Percentiles rank a stretch among this genome's conserved stretches.
These are phyloP conservation scores for Daboia siamensis DNA, from an alignment of 2,113 vertebrate species.

Conservation along the genomic window DNA sequence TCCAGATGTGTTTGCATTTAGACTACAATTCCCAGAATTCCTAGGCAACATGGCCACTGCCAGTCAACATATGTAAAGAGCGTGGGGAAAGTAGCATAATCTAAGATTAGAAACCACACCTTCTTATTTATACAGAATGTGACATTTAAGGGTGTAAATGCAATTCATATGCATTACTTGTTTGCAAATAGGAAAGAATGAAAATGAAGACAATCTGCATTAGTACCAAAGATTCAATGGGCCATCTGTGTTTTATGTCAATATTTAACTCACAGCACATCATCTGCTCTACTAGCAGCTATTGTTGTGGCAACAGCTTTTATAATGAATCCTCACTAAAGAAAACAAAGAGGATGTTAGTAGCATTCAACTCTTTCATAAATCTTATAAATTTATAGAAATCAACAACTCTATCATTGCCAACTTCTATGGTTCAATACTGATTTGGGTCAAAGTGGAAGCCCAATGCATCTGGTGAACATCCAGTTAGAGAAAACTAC, in stretches of 20 bases:
- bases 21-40: background rate
- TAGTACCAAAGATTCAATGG: slow-evolving; percentile 29
- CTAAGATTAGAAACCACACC: background rate
- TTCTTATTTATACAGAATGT: background rate
- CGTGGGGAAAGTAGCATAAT: background rate
- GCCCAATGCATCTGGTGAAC: background rate
- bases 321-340: slow-evolving; percentile 38
- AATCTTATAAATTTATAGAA: background rate
- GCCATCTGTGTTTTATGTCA: slow-evolving; percentile 36
- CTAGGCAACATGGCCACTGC: background rate
- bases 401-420: background rate
- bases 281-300: slow-evolving; percentile 50
- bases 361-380: slow-evolving; percentile 2
- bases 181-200: slow-evolving; percentile 33
- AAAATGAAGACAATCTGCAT: slow-evolving; percentile 36
- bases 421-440: background rate
- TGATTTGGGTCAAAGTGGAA: background rate
- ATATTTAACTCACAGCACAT: slow-evolving; percentile 47
- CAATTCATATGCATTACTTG: slow-evolving; percentile 20
- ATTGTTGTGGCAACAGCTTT: slow-evolving; percentile 56
- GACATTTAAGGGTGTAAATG: background rate
- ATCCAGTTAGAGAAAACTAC: background rate
- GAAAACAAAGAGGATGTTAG: background rate
- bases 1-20: background rate
- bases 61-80: background rate